phyloP scores from a whole-genome alignment of 1,140 invertebrate genomes.

The Drosophila sp. region DNA sequence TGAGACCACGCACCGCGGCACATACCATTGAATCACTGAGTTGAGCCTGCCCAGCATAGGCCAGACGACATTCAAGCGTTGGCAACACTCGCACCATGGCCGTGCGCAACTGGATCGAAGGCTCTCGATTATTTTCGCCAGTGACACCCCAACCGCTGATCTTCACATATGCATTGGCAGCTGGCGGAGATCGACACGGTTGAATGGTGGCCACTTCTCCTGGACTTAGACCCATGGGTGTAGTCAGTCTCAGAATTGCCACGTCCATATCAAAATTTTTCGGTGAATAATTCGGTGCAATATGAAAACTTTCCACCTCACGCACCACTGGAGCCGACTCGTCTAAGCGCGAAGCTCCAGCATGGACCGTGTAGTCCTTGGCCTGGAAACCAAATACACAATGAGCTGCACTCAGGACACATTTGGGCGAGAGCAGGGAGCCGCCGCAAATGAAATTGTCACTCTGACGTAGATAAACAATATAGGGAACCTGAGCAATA shows the following conservation, averaged over 20 bases:
- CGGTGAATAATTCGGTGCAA: constrained; percentile 40
- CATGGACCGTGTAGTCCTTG: constrained; percentile 55
- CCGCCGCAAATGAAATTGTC: constrained; percentile 68
- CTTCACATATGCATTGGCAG: constrained; percentile 53
- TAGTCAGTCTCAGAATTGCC: constrained; percentile 51
- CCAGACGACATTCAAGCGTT: constrained; percentile 47
- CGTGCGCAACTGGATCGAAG: constrained; percentile 64
- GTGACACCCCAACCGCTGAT: constrained; percentile 75
- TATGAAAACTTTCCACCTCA: constrained; percentile 41
- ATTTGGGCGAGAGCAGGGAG: constrained; percentile 53
- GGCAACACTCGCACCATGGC: constrained; percentile 58
- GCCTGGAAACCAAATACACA: constrained; percentile 55
- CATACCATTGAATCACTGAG: constrained; percentile 75
- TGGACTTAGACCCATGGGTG: constrained; percentile 21
- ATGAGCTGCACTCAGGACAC: constrained; percentile 71
- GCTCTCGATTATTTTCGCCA: constrained; percentile 43
- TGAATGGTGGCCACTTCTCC: constrained; percentile 54
- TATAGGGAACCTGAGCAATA: constrained; percentile 62
- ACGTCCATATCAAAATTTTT: constrained; percentile 76
- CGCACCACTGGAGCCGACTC: constrained; percentile 44
- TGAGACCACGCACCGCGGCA: constrained; percentile 62
- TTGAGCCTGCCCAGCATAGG: constrained; percentile 57
- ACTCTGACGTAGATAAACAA: constrained; percentile 58
- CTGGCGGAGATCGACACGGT: constrained; percentile 43
- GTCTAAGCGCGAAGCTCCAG: constrained; percentile 60